Evolutionary conservation across 2,797 vertebrate species (phyloP).

Genomic region (Bryconaethiops microstoma): DNA sequence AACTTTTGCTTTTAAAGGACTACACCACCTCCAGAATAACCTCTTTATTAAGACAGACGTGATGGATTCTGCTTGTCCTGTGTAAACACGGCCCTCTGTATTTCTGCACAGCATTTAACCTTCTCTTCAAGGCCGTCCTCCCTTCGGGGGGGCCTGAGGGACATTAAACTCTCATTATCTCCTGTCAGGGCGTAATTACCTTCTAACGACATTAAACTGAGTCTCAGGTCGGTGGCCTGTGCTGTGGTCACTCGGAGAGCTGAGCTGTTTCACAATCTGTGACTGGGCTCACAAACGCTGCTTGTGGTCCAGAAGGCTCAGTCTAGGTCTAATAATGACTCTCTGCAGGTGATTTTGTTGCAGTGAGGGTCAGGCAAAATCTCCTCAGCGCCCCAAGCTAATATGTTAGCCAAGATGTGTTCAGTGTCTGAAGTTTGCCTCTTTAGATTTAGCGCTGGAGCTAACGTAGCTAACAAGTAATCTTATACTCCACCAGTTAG

Average conservation of each 20-base stretch:
- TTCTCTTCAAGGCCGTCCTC: conserved; percentile 46
- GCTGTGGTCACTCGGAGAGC: conserved; percentile 45
- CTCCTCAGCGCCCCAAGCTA: background rate
- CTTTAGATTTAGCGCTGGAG: too few relatives aligned
- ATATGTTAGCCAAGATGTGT: too few relatives aligned
- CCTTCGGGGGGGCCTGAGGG: conserved; percentile 25
- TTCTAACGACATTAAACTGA: conserved; percentile 58
- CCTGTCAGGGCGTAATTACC: conserved; percentile 51
- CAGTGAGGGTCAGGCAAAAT: background rate
- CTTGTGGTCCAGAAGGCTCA: conserved; percentile 66
- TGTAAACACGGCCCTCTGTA: background rate
- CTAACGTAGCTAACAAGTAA: too few relatives aligned
- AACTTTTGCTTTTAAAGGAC: background rate
- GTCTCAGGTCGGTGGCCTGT: conserved; percentile 40
- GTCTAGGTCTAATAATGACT: conserved; percentile 65
- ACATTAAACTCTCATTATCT: conserved; percentile 55
- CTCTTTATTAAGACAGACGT: background rate
- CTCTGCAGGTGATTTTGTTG: conserved; percentile 70
- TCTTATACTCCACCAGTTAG: too few relatives aligned
- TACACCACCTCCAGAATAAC: background rate
- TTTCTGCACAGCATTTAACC: conserved; percentile 37
- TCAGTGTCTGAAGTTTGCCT: too few relatives aligned
- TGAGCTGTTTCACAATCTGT: conserved; percentile 33
- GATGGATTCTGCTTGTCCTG: background rate
- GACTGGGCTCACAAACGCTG: conserved; percentile 50